phyloP scores from a whole-genome alignment of 2,797 vertebrate species.

The Nyctalus aviator region DNA sequence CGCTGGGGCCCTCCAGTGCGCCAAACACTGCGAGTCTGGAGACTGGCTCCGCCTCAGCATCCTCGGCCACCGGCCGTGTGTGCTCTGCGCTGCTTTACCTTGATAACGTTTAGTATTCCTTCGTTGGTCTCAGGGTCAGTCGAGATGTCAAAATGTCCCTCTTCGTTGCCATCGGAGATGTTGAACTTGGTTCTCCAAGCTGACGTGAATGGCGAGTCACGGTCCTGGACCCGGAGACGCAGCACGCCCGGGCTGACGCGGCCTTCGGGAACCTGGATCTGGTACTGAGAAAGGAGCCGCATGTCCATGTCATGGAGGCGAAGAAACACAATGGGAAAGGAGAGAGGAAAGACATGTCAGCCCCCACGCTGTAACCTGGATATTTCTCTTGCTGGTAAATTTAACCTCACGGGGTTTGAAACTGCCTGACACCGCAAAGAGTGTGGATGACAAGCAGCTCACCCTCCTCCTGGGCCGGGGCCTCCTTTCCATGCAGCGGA shows the following conservation, averaged over 20 bases:
- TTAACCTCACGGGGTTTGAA: background rate
- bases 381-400: background rate
- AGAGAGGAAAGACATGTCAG: background rate
- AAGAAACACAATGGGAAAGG: background rate
- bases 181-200: constrained; percentile 89
- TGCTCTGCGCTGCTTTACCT: constrained; percentile 85
- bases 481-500: background rate
- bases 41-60: rapidly evolving
- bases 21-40: rapidly evolving
- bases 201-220: constrained; percentile 86
- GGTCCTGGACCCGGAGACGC: constrained; percentile 87
- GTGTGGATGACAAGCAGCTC: rapidly evolving
- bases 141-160: constrained; percentile 85
- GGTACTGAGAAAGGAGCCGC: constrained; percentile 64
- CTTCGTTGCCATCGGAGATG: constrained; percentile 88
- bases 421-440: background rate
- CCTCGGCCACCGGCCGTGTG: rapidly evolving
- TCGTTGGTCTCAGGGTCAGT: constrained; percentile 91
- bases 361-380: rapidly evolving
- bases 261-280: constrained; percentile 82
- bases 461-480: background rate
- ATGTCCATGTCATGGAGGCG: background rate
- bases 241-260: constrained; percentile 70
- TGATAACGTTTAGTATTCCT: constrained; percentile 89
- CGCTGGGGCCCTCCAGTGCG: rapidly evolving